Percentiles rank a stretch among this genome's conserved stretches.
phyloP scores from a whole-genome alignment of 2,113 vertebrate genomes.

The Perccottus glenii region DNA sequence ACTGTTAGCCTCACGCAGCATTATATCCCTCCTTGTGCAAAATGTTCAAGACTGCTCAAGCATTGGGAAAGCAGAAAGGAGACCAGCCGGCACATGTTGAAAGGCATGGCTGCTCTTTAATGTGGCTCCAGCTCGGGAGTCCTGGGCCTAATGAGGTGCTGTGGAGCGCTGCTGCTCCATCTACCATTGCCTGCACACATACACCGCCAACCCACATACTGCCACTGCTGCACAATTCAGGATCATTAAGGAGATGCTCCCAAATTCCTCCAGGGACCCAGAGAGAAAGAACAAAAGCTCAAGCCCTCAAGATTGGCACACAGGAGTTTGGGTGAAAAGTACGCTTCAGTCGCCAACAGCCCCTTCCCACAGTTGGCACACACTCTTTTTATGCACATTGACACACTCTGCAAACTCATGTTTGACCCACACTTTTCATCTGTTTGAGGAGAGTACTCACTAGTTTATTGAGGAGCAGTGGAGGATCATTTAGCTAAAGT shows the following conservation, averaged over 20 bases:
- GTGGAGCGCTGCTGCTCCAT: constrained; percentile 62
- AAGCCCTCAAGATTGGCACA: constrained; percentile 31
- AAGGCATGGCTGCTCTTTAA: constrained; percentile 74
- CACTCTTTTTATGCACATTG: constrained; percentile 10
- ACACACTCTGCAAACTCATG: constrained; percentile 7
- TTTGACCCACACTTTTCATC: constrained; percentile 21
- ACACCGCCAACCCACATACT: constrained; percentile 56
- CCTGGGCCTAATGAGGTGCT: constrained; percentile 72
- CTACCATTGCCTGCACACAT: constrained; percentile 50
- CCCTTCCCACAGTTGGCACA: constrained; percentile 20
- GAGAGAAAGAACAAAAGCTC: constrained; percentile 21
- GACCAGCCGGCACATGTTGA: constrained; percentile 78
- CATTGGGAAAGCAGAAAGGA: constrained; percentile 53
- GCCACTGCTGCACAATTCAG: constrained; percentile 51
- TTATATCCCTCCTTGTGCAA: constrained; percentile 19
- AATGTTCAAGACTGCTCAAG: constrained; percentile 48
- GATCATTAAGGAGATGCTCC: constrained; percentile 73
- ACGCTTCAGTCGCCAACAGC: constrained; percentile 27
- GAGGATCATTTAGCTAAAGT: no score
- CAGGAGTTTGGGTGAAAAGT: constrained; percentile 39
- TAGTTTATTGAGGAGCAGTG: no score
- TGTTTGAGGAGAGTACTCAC: neutral
- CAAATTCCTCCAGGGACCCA: constrained; percentile 60
- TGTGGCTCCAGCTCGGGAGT: constrained; percentile 74
- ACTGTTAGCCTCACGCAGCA: neutral